Evolutionary conservation across 1,140 invertebrate species (phyloP).

Genomic region (Leptonema lineaticorne): DNA sequence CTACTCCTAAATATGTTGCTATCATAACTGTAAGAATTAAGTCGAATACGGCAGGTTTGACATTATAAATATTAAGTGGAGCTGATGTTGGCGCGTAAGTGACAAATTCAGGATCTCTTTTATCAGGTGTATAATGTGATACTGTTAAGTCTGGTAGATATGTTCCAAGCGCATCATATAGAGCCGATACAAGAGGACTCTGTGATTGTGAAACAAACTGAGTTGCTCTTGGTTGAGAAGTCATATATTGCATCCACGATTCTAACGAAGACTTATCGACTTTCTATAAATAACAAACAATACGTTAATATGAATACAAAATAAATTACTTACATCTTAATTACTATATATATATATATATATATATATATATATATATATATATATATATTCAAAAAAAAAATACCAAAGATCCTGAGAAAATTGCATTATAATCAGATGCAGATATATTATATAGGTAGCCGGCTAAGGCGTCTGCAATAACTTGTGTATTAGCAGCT

Average conservation of each 20-base stretch:
- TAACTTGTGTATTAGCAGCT: constrained; percentile 69
- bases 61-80: constrained; percentile 85
- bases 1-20: constrained; percentile 72
- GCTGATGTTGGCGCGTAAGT: constrained; percentile 84
- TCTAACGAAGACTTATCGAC: constrained; percentile 71
- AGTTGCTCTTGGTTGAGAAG: constrained; percentile 70
- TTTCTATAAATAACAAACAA: constrained; percentile 54
- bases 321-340: background rate
- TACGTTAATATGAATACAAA: constrained; percentile 18
- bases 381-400: no score
- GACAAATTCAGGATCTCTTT: constrained; percentile 89
- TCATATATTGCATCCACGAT: constrained; percentile 73
- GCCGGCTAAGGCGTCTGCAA: constrained; percentile 81
- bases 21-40: constrained; percentile 88
- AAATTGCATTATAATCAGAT: constrained; percentile 59
- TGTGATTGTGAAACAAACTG: constrained; percentile 51
- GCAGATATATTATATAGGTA: constrained; percentile 82
- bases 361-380: no score
- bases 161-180: constrained; percentile 74
- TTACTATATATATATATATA: no score
- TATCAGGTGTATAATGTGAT: constrained; percentile 70
- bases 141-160: constrained; percentile 76
- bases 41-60: constrained; percentile 97
- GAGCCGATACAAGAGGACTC: constrained; percentile 63
- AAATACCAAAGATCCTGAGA: constrained; percentile 70